phyloP scores from a whole-genome alignment of 2,113 vertebrate species.

The Penelope pileata region DNA sequence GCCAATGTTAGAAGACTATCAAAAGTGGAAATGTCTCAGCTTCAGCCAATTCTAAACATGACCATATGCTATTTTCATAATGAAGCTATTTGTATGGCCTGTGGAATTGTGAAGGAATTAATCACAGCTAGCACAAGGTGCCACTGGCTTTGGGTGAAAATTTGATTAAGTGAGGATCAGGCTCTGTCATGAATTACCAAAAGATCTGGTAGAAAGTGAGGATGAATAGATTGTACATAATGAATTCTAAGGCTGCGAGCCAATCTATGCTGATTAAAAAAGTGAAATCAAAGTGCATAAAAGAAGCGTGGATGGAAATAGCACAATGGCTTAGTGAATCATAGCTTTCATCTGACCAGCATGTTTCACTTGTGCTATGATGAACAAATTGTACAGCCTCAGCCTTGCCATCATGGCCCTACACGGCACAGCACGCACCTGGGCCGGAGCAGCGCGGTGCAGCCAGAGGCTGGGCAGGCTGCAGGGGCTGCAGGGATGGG shows the following conservation, averaged over 20 bases:
- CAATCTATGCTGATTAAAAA: neutral
- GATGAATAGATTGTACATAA: neutral
- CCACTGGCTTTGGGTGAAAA: neutral
- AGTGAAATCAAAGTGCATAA: constrained; percentile 24
- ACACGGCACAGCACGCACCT: neutral
- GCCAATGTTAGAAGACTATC: neutral
- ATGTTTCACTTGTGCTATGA: fast-evolving
- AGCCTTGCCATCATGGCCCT: fast-evolving
- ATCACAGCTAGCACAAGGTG: constrained; percentile 11
- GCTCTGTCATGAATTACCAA: neutral
- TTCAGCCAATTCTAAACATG: neutral
- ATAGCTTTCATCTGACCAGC: neutral
- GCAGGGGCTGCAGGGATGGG: no score
- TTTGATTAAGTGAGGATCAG: constrained; percentile 12
- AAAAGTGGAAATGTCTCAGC: neutral
- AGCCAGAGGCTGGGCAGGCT: neutral
- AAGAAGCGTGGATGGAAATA: neutral
- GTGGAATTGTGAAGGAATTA: neutral
- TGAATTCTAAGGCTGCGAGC: constrained; percentile 3
- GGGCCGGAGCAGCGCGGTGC: neutral
- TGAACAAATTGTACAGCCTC: neutral
- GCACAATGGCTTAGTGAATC: neutral
- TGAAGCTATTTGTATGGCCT: neutral
- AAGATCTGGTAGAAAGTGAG: neutral
- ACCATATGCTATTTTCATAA: neutral